Conservation (phyloP, 2,113 vertebrate genomes). For the Camelus bactrianus region DNA sequence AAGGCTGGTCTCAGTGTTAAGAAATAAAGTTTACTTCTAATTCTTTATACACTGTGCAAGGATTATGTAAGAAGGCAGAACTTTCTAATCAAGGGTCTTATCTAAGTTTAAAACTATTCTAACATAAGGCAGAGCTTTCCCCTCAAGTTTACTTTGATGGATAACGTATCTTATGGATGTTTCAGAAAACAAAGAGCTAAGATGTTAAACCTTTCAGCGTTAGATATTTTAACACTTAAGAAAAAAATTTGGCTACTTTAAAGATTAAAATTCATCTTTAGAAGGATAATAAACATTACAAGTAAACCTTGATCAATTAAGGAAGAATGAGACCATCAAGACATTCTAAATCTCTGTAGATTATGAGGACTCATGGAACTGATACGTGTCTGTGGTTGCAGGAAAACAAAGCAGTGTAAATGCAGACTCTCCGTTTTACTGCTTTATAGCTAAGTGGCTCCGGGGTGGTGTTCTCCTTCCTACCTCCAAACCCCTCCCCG, state of each 20-base stretch:
- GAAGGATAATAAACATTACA: slow-evolving; percentile 57
- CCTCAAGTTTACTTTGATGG: slow-evolving; percentile 8
- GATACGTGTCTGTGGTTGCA: slow-evolving; percentile 53
- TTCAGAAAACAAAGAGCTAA: slow-evolving; percentile 61
- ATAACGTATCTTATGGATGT: slow-evolving; percentile 41
- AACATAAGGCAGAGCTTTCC: background rate
- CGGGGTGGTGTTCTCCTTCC: background rate
- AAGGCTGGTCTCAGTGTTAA: slow-evolving; percentile 26
- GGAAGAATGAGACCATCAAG: slow-evolving; percentile 68
- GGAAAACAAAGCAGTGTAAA: slow-evolving; percentile 60
- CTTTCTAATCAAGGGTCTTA: background rate
- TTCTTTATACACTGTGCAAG: background rate
- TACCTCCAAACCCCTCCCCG: rapidly evolving
- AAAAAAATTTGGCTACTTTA: slow-evolving; percentile 35
- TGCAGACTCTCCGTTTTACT: slow-evolving; percentile 55
- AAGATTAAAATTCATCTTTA: slow-evolving; percentile 71
- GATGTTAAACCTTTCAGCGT: slow-evolving; percentile 52
- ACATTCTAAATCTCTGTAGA: slow-evolving; percentile 42
- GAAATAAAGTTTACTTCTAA: slow-evolving; percentile 25
- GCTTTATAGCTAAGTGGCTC: background rate
- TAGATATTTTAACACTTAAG: slow-evolving; percentile 52
- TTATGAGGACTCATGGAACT: slow-evolving; percentile 35
- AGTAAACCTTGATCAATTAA: slow-evolving; percentile 66
- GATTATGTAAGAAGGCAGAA: slow-evolving; percentile 1
- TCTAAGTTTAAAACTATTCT: slow-evolving; percentile 36